Evolutionary conservation across 2,888 invertebrate species (phyloP), one percentile per base, ranked within the genome.

Genomic region (Panzeria rudis): DNA sequence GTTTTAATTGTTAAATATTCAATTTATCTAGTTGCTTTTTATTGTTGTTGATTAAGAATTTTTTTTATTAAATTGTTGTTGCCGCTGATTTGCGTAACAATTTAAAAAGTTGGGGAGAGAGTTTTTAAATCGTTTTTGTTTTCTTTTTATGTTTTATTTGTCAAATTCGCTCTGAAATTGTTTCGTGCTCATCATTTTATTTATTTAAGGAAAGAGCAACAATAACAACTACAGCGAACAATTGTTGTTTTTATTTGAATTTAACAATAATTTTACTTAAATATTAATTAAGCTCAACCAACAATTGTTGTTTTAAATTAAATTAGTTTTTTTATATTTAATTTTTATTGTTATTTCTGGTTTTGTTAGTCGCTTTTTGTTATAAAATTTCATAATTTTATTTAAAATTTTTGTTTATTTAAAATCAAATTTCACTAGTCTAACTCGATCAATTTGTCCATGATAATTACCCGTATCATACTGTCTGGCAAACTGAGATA

Each of bases 371-470:
- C 25, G 11, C 11, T 64, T 11, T 61, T 59, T 44, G 13, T 71
- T 68, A 68, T 23, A 54, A 56, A 29, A 54, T 25, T 41, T 62
- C n/a, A 8, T 38, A 5, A 17, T 17, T 32, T 76, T 50, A 29
- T 59, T 66, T 20, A 23, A 47, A 23, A 20, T 64, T 52, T 3
- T 20, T 59, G 4, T 59, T 50, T 64, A 20, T 47, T 71, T 76
- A 41, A 56, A 44, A 56, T 76, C 47, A 59, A 64, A 71, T 80
- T 84, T 84, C 80, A 76, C 71, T 44, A 66, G 71, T 76, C 71
- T 38, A 79, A 64, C 6, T 62, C 79, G 44, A 56, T 50, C 56
- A 79, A 23, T 56, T 56, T 47, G 8, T 29, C 59, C 50, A 44
- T 83, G 47, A 79, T 66, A 56, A 77, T 72, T 17, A 59, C 44